Base-by-base conservation (phyloP, 2,888 invertebrate species). In the Pherbina coryleti region DNA sequence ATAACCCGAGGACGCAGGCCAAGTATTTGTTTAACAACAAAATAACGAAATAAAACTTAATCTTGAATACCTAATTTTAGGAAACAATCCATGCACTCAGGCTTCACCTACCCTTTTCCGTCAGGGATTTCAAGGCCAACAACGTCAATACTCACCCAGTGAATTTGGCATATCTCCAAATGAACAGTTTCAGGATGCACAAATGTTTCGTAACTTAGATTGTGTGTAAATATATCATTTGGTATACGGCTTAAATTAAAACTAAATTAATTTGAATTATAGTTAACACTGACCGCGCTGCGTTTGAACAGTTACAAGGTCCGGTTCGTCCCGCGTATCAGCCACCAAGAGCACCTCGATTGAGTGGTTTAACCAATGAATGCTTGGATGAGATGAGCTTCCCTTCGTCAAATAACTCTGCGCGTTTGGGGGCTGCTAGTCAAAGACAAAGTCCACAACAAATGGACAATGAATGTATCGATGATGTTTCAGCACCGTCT, bases 111-210 rank as follows among this genome's bases (percentile, higher is more conserved):
- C 37, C 37, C 4, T 4, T 37, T 37, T 37, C 8, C 5, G 37
- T 37, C 7, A 4, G 1, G 37, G 37, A 44, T 11, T 7, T 44
- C 44, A 37, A 8, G 80, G 79, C 2, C 78, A 57, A 44, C 31
- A 44, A 3, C 69, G 75, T 49, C 79, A 75, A 22, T 82, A 83
- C 76, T 73, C 72, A 28, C 74, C 79, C 0, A 79, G 79, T 53
- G 81, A 84, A 53, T 84, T 83, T 74, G 82, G 79, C 22, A 70
- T 83, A 1, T 22, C 75, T 0, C 79, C 72, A 70, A 70, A 75
- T 31, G 83, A 84, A 70, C 64, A 76, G 37, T 85, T 83, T 31
- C 77, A 73, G 31, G 81, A 81, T 66, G 80, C 84, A 17, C 77
- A 74, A 19, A 60, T 77, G 55, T 77, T 80, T 76, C 76, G 76